Conservation (phyloP, 2,113 vertebrate species). For the Catagonus wagneri region DNA sequence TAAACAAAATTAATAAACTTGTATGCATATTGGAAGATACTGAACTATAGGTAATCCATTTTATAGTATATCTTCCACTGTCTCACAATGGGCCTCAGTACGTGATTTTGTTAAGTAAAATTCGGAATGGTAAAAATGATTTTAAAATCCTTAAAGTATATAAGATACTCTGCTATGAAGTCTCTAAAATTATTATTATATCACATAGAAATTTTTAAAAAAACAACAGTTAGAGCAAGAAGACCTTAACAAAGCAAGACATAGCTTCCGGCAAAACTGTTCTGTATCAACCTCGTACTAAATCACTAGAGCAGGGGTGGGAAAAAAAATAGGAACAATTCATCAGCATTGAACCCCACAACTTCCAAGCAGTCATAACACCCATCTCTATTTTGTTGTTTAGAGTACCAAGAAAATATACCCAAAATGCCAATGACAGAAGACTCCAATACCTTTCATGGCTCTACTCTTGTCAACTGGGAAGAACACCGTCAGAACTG, state of each 20-base stretch:
- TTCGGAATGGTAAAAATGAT: not conserved
- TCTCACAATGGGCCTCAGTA: not conserved
- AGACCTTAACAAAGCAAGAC: not conserved
- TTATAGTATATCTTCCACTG: not conserved
- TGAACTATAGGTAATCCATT: not conserved
- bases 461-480: not conserved
- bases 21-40: not conserved
- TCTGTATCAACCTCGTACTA: not conserved
- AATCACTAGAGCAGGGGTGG: not conserved
- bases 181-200: not conserved
- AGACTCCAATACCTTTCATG: not conserved
- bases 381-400: not conserved
- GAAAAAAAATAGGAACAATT: not conserved
- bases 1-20: constrained; percentile 26
- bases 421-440: not conserved
- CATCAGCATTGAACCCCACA: not conserved
- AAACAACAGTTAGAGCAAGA: not conserved
- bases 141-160: constrained; percentile 14
- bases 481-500: not conserved
- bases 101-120: constrained; percentile 13
- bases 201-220: not conserved
- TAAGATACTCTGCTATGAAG: not conserved
- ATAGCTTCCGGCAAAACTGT: not conserved
- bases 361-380: not conserved
- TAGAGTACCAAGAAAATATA: not conserved